Evolutionary conservation across 53 echinoderm and acorn worm genomes (phyloP), one percentile per base, ranked within the genome.

Genomic region (Patiria pectinifera): DNA sequence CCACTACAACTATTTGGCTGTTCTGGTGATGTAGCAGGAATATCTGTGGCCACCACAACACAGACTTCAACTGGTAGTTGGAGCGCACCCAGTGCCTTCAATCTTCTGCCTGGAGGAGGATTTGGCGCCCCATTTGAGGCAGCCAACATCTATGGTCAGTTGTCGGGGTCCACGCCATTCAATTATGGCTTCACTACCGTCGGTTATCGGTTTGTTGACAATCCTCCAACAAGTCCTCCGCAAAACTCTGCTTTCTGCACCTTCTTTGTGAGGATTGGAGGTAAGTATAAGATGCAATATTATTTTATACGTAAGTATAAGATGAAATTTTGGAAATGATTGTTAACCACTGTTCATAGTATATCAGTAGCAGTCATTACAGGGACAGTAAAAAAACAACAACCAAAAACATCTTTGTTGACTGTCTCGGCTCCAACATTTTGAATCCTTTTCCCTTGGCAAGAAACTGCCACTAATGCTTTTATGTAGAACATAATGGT

Each of bases 1-100:
- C 88, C 88, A 58, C 88, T 78, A 35, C 88, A 87, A 49, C 4
- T 87, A 14, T 87, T 43, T 23, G 43, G 3, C 43, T 87, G 88
- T 43, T 71, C 78, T 7, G 25, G 0, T 6, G 78, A 87, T 78
- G 9, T 78, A 13, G 21, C 2, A n/a, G 88, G 88, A 10, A 43
- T 14, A 26, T 1, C 44, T 1, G 62, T 62, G 25, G 0, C 62
- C 44, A 25, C 25, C 18, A 23, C 4, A 14, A 2, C 11, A 59
- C 35, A 35, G 35, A 87, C 88, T 12, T 60, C 11, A 16, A 6
- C 10, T 44, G 88, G 77, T 48, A 6, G 0, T 16, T 87, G 78
- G 77, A 7, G 0, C 44, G 2, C 45, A 8, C 8, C 46, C 44
- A 2, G 12, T 78, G 88, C 43, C 14, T 44, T 23, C 48, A 78